Evolutionary conservation across 2,113 vertebrate genomes (phyloP), one percentile per base, ranked within the genome.

Genomic region (Elgaria multicarinata): DNA sequence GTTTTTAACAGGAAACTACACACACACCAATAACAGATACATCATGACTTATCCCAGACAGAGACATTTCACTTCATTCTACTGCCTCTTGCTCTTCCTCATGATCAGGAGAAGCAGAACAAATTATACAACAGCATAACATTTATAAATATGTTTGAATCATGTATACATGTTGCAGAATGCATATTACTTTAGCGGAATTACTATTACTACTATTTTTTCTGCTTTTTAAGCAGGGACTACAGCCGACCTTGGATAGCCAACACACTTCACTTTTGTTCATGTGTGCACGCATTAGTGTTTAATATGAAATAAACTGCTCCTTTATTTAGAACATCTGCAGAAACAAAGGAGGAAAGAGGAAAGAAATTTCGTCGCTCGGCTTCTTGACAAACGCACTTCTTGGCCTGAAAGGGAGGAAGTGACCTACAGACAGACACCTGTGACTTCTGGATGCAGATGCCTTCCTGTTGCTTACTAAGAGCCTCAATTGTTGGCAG

Each of bases 341-440:
- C 16, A 87, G 87, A 89, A 92, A 93, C 16, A 83, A 89, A 4
- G 88, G 80, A 89, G 0, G 89, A 44, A 85, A 91, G 89, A 86
- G n/a, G 85, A 92, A 92, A 93, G 85, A 81, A 95, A 94, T 72
- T 92, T 94, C 91, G 75, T 92, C 88, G 91, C 92, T 75, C 72
- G 89, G 44, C 46, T 50, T 87, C 91, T 87, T 92, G 94, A 91
- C 93, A 90, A 78, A 75, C 2, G 2, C 80, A 39, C 89, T 87
- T 89, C 83, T 80, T 88, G 91, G 91, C 90, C 90, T 92, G 75
- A 86, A 90, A 89, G 94, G 72, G 39, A 93, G 96, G 96, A 95
- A 96, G 90, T 96, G 95, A 93, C 93, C 90, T 62, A 22, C 1
- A 26, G 67, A 84, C 44, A 92, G 88, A 93, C 96, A 97, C 96